Base-by-base conservation (phyloP, 1,140 invertebrate species). In the Nylanderia fulva region DNA sequence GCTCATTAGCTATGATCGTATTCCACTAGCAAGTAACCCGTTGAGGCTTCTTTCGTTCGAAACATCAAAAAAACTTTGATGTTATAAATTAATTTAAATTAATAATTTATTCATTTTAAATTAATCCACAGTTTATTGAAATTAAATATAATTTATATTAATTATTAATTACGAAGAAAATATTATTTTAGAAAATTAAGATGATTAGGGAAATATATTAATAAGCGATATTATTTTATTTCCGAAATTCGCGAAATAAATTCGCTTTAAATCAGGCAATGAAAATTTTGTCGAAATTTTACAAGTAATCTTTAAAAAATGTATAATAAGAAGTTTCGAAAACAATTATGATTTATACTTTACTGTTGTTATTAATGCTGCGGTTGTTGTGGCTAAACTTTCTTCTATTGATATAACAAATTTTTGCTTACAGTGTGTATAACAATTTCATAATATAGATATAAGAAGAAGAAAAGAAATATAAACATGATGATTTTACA, bases 321-420 rank as follows among this genome's bases (percentile, higher is more conserved):
- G 1, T 4, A 1, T 15, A 69, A 45, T 69, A 69, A 69, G 7
- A 68, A 4, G 9, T 69, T 5, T 18, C 5, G 7, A 48, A 48
- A 21, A 69, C 0, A 18, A 8, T 45, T 48, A 39, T 1, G 24
- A 36, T 63, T 3, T 11, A 42, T 24, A 21, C 45, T 48, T 45
- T 68, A 45, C 13, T 24, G 8, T 7, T 15, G 2, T 3, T 68
- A 7, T 13, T 21, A 24, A 21, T 39, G 4, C 39, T n/a, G 52
- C 7, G 18, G n/a, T 11, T 56, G 9, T 2, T n/a, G n/a, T 39
- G 8, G 48, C 61, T 48, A 36, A 84, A 91, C 91, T 93, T 93
- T 93, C 92, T 93, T 93, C 92, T 92, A 92, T 93, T 90, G 87
- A 86, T 86, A 87, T 76, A 90, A 90, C 82, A 87, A 33, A 60